Percentiles rank a stretch among this genome's conserved stretches.
These are phyloP conservation scores for Colletes collaris DNA, from an alignment of 2,888 invertebrate species.

Conservation along the genomic window DNA sequence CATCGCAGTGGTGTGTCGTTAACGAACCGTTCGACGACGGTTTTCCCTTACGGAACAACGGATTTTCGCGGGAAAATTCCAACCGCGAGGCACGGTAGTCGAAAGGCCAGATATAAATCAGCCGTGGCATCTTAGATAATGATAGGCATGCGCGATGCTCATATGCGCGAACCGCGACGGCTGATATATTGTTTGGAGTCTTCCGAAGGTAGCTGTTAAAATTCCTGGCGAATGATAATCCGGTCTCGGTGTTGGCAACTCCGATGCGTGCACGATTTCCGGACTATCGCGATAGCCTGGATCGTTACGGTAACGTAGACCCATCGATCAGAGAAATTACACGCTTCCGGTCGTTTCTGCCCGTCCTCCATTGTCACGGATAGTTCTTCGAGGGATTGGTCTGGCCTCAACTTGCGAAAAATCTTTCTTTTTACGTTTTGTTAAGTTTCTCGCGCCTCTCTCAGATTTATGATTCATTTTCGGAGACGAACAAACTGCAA, in stretches of 20 bases:
- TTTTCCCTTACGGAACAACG: not conserved
- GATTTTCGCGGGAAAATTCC: conserved; percentile 35
- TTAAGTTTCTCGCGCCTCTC: too few relatives aligned
- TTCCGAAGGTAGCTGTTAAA: conserved; percentile 64
- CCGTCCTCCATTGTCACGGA: not conserved
- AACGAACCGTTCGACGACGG: too few relatives aligned
- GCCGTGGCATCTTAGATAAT: conserved; percentile 71
- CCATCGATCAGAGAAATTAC: conserved; percentile 54
- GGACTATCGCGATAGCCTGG: conserved; percentile 51
- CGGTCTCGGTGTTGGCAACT: not conserved
- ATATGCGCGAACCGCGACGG: conserved; percentile 53
- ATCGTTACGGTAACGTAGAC: conserved; percentile 43
- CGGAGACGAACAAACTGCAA: too few relatives aligned
- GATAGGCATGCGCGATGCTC: conserved; percentile 67
- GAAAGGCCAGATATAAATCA: conserved; percentile 71
- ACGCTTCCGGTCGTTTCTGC: conserved; percentile 34
- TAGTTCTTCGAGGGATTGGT: too few relatives aligned
- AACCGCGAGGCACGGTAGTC: conserved; percentile 50
- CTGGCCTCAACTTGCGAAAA: too few relatives aligned
- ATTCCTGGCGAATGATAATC: conserved; percentile 61
- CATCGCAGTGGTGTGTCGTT: too few relatives aligned
- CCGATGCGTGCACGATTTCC: conserved; percentile 50
- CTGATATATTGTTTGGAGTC: conserved; percentile 67
- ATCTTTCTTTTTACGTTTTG: too few relatives aligned
- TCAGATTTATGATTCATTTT: too few relatives aligned